Evolutionary conservation across 2,797 vertebrate species (phyloP).

Genomic region (Chelonia mydas): DNA sequence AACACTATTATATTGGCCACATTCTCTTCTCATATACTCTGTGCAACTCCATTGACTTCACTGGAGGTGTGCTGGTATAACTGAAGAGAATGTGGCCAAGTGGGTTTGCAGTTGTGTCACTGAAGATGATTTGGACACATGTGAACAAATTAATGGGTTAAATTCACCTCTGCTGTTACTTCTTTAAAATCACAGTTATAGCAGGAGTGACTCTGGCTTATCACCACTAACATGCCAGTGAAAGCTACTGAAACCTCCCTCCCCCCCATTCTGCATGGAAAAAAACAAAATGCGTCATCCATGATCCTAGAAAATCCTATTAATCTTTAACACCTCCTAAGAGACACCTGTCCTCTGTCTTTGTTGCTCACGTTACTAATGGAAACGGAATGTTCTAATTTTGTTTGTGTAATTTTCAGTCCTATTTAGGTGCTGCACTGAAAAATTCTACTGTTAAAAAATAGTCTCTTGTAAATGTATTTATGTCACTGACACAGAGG

Average conservation of each 20-base stretch:
- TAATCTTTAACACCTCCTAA: constrained; percentile 73
- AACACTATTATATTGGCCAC: not conserved
- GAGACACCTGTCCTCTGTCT: constrained; percentile 72
- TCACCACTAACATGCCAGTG: constrained; percentile 12
- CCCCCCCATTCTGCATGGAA: constrained; percentile 5
- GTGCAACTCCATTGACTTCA: not conserved
- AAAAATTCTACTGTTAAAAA: not conserved
- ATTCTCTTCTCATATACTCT: not conserved
- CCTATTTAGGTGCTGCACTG: constrained; percentile 12
- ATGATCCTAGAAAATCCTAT: constrained; percentile 66
- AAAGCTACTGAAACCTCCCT: constrained; percentile 27
- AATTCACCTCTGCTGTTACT: constrained; percentile 10
- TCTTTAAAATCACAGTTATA: constrained; percentile 11
- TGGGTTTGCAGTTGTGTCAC: not conserved
- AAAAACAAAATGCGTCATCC: not conserved
- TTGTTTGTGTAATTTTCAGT: constrained; percentile 45
- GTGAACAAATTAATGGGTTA: not conserved
- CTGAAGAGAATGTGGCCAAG: not conserved
- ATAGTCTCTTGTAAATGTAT: not conserved
- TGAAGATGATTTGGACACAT: constrained; percentile 1
- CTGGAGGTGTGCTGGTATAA: not conserved
- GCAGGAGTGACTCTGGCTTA: constrained; percentile 51
- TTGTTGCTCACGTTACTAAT: constrained; percentile 57
- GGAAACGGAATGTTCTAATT: constrained; percentile 67
- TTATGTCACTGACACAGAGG: constrained; percentile 3